Evolutionary conservation across 2,113 vertebrate species (phyloP).

Genomic region (Sitta europaea): DNA sequence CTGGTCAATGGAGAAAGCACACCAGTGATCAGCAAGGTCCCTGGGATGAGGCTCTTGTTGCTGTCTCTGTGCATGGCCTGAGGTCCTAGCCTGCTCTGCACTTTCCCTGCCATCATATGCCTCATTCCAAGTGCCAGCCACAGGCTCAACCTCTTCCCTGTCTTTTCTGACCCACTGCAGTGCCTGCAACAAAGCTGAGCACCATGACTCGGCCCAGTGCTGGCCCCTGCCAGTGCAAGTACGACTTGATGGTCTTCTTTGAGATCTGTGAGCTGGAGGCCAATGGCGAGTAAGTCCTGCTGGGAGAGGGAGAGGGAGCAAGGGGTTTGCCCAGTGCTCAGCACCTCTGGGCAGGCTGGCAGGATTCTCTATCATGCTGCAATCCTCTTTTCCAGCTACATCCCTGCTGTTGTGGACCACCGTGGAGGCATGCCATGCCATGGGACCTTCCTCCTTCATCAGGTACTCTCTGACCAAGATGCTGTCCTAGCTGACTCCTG

Average conservation of each 20-base stretch:
- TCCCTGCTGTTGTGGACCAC: conserved; percentile 94
- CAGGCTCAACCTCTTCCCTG: background rate
- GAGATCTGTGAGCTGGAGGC: conserved; percentile 98
- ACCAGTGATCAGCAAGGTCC: background rate
- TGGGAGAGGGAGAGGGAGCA: rapidly evolving
- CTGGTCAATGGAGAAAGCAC: background rate
- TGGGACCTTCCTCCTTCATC: conserved; percentile 94
- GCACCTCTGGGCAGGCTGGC: background rate
- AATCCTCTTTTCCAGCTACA: conserved; percentile 80
- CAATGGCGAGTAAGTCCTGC: conserved; percentile 90
- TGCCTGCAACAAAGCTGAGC: conserved; percentile 95
- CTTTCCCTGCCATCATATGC: background rate
- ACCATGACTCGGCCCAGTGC: conserved; percentile 82
- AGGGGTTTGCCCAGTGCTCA: background rate
- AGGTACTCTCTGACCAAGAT: conserved; percentile 71
- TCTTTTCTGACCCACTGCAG: conserved; percentile 60
- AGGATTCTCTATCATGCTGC: background rate
- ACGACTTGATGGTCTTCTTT: conserved; percentile 94
- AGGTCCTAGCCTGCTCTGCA: background rate
- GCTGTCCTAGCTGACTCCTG: background rate
- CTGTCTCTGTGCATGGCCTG: rapidly evolving
- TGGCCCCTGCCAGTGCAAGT: conserved; percentile 92
- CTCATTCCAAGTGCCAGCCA: background rate
- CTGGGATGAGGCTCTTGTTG: background rate
- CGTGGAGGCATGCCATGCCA: conserved; percentile 93